A percentile compares a stretch with the other conserved stretches of the same genome.
Conservation (phyloP, 1,140 invertebrate species). For the Holcopasites calliopsidis region DNA sequence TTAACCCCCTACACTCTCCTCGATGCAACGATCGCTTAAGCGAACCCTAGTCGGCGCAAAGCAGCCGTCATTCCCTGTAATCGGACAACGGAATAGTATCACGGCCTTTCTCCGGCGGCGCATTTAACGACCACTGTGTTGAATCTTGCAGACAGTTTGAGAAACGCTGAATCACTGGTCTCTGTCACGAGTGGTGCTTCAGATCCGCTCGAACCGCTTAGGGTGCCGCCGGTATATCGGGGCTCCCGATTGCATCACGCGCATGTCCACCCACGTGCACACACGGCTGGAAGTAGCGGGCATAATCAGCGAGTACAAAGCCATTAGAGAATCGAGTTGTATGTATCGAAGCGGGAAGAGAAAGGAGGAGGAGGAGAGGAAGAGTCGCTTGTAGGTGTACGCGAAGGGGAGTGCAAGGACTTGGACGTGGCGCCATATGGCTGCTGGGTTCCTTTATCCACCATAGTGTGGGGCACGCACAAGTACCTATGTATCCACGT, state of each 20-base stretch:
- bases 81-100: background rate
- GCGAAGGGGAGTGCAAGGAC: slow-evolving; percentile 52
- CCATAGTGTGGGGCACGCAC: slow-evolving; percentile 40
- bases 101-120: background rate
- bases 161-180: slow-evolving; percentile 25
- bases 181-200: slow-evolving; percentile 38
- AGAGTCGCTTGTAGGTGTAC: slow-evolving; percentile 32
- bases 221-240: slow-evolving; percentile 51
- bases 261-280: slow-evolving; percentile 38
- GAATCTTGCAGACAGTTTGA: slow-evolving; percentile 4
- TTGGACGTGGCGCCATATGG: slow-evolving; percentile 63
- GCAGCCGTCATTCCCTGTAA: background rate
- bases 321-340: slow-evolving; percentile 65
- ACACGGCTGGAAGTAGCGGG: slow-evolving; percentile 11
- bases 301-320: slow-evolving; percentile 64
- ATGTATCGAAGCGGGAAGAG: slow-evolving; percentile 6
- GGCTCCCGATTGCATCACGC: slow-evolving; percentile 57
- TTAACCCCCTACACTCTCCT: background rate
- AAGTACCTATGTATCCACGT: slow-evolving; percentile 50
- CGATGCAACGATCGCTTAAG: background rate
- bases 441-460: slow-evolving; percentile 59
- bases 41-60: too few species aligned
- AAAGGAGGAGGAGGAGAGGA: slow-evolving; percentile 8
- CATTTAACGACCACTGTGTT: background rate
- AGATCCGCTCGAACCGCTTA: slow-evolving; percentile 52